A percentile compares a stretch with the other conserved stretches of the same genome.
These are phyloP conservation scores for Hemistola chrysoprasaria DNA, from an alignment of 2,888 invertebrate genomes.

Conservation along the genomic window DNA sequence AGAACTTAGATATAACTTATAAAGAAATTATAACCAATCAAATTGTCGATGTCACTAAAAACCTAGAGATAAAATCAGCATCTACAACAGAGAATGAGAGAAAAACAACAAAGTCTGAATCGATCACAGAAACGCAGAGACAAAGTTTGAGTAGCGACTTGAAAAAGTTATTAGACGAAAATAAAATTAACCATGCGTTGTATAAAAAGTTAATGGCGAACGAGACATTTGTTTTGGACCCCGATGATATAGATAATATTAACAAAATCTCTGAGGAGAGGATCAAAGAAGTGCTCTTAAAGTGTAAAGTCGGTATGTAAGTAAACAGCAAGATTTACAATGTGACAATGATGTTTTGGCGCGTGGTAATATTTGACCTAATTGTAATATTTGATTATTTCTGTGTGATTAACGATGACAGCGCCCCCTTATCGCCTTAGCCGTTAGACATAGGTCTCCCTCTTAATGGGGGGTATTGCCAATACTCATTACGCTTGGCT, in stretches of 20 bases:
- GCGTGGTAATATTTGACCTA: no score
- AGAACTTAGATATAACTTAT: slow-evolving; percentile 57
- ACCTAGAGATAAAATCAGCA: slow-evolving; percentile 43
- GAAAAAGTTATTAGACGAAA: slow-evolving; percentile 53
- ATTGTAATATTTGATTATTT: no score
- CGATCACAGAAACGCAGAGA: slow-evolving; percentile 35
- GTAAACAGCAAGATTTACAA: no score
- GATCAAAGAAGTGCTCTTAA: slow-evolving; percentile 58
- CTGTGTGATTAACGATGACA: no score
- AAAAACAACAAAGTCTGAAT: slow-evolving; percentile 28
- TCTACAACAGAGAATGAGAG: slow-evolving; percentile 28
- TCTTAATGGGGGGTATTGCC: no score
- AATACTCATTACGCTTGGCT: no score
- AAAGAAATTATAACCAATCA: slow-evolving; percentile 40
- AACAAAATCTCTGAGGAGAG: slow-evolving; percentile 63
- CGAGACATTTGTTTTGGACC: slow-evolving; percentile 66
- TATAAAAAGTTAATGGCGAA: slow-evolving; percentile 70
- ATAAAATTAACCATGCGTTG: slow-evolving; percentile 64
- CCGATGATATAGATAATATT: slow-evolving; percentile 73
- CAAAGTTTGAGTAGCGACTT: slow-evolving; percentile 51
- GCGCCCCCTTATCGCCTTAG: no score
- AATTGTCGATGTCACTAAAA: slow-evolving; percentile 44
- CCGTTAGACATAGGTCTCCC: no score
- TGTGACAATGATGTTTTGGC: no score
- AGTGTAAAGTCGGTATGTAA: slow-evolving; percentile 63